Conservation (phyloP, 2,797 vertebrate species). For the Triplophysa yarkandensis region DNA sequence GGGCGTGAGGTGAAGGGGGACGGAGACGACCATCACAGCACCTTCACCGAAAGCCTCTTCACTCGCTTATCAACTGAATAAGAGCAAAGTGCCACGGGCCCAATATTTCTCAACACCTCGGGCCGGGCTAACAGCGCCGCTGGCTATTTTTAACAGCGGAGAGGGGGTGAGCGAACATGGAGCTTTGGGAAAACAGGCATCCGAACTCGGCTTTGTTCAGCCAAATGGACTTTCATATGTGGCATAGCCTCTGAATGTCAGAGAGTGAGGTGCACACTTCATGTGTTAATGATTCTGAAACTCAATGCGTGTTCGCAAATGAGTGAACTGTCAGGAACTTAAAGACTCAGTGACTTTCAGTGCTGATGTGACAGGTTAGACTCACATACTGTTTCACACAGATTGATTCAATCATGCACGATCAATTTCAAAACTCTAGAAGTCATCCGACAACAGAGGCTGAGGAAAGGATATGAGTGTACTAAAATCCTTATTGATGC, state of each 20-base stretch:
- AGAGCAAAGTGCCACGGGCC: constrained; percentile 67
- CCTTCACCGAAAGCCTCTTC: constrained; percentile 67
- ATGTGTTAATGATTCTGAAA: background rate
- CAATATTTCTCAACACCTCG: constrained; percentile 67
- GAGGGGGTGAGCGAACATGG: constrained; percentile 63
- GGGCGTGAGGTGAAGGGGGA: constrained; percentile 32
- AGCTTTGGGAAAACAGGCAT: constrained; percentile 42
- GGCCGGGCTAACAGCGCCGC: constrained; percentile 36
- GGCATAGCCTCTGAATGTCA: constrained; percentile 54
- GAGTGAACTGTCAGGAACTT: too few relatives aligned
- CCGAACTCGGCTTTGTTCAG: constrained; percentile 54
- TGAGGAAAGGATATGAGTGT: constrained; percentile 95
- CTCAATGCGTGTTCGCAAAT: too few relatives aligned
- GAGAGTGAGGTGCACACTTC: background rate
- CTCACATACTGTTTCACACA: constrained; percentile 8
- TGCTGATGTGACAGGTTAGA: background rate
- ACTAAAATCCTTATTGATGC: constrained; percentile 93
- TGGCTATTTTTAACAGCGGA: constrained; percentile 60
- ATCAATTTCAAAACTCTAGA: constrained; percentile 31
- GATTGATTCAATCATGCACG: constrained; percentile 15
- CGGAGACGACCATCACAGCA: constrained; percentile 54
- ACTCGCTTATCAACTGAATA: constrained; percentile 69
- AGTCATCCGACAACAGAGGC: constrained; percentile 7
- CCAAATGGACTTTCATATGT: constrained; percentile 45
- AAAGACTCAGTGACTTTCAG: too few relatives aligned